Percentiles rank a stretch among this genome's conserved stretches.
phyloP scores from a whole-genome alignment of 2,888 invertebrate species.

The Callosobruchus maculatus region DNA sequence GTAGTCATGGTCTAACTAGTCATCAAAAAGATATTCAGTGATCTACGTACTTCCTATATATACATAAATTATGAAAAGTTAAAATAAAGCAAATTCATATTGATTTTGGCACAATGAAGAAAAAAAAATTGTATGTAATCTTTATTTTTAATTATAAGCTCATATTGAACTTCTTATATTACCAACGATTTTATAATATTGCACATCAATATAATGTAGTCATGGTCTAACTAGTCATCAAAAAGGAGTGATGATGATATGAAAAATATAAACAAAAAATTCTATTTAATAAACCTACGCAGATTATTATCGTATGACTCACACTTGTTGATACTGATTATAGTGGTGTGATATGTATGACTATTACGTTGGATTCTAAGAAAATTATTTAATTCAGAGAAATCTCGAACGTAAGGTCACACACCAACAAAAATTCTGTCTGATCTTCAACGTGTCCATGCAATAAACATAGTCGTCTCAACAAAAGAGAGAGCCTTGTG shows the following conservation, averaged over 20 bases:
- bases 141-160: not conserved
- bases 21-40: too few species aligned
- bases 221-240: not conserved
- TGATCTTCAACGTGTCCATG: not conserved
- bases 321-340: not conserved
- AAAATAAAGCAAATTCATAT: too few species aligned
- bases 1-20: too few species aligned
- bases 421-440: not conserved
- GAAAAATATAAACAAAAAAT: not conserved
- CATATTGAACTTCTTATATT: not conserved
- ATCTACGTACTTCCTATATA: too few species aligned
- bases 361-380: not conserved
- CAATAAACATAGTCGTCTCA: not conserved
- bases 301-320: not conserved
- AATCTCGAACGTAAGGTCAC: not conserved
- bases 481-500: not conserved
- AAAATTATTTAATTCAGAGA: not conserved
- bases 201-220: not conserved
- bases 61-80: too few species aligned
- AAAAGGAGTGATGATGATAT: not conserved
- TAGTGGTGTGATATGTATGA: not conserved
- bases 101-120: too few species aligned
- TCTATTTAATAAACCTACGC: not conserved
- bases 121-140: not conserved
- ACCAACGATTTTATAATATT: not conserved